Base-by-base conservation (phyloP, 2,113 vertebrate species). In the Hippocampus comes region DNA sequence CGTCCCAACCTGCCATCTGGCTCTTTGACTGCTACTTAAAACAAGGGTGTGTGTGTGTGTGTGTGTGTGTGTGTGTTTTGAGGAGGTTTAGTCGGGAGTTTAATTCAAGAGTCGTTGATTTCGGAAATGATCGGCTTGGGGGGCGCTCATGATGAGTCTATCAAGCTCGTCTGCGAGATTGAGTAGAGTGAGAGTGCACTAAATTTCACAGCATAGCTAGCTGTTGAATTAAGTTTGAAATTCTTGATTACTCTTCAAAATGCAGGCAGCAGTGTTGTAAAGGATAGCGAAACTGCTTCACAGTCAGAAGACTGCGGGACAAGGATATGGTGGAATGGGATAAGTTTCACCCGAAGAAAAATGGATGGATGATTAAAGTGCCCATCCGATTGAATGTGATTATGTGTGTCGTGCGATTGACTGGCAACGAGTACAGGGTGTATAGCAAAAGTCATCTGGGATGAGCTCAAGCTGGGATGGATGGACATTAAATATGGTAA, bases 191-290 rank as follows among this genome's bases (percentile, higher is more conserved):
- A 79, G 76, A 89, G 46, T 82, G 84, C 84, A 68, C 75, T 42
- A 14, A 78, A 84, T 82, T 84, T 82, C 74, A 85, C 77, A 82
- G 63, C 76, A 70, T 80, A 83, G 70, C 72, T 79, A 71, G 77
- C 77, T 77, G 76, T 78, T 4, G 68, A 83, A 71, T 12, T 55
- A 2, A 8, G 14, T 23, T 23, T n/a, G 5, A 23, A 18, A 48
- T 25, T 86, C n/a, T 48, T 27, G 43, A 61, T 61, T 61, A 12
- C 7, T 10, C 21, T 23, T 60, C 14, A 30, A 27, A 30, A 5
- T 27, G 9, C 21, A 11, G 53, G 7, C 53, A 25, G 23, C 56
- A 59, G 12, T 27, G 14, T 5, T 27, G 25, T 27, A 2, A 12
- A 27, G 15, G 59, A 34, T 61, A 61, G 27, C 1, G 15, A 55